These are phyloP conservation scores for Cryptomyrus ogoouensis DNA, from an alignment of 2,113 vertebrate species.

Conservation along the genomic window DNA sequence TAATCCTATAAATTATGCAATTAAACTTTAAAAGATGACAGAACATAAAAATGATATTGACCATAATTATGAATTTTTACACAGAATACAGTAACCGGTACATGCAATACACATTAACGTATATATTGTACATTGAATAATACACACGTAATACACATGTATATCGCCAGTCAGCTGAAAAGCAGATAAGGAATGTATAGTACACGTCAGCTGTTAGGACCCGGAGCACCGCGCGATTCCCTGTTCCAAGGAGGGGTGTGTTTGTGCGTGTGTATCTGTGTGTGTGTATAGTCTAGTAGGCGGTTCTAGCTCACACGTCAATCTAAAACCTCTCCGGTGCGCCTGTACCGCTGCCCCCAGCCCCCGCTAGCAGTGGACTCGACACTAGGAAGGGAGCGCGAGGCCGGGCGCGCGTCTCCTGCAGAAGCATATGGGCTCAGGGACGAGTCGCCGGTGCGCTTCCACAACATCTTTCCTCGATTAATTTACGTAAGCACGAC, in stretches of 20 bases:
- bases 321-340: constrained; percentile 21
- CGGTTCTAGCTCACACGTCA: constrained; percentile 36
- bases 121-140: background rate
- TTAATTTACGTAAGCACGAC: constrained; percentile 1
- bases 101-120: background rate
- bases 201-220: constrained; percentile 28
- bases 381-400: background rate
- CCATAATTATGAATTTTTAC: background rate
- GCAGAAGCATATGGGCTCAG: constrained; percentile 50
- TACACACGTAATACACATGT: background rate
- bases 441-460: constrained; percentile 3
- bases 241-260: constrained; percentile 19
- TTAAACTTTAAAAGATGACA: background rate
- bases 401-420: background rate
- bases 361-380: constrained; percentile 39
- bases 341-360: background rate
- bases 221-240: constrained; percentile 27
- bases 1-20: background rate
- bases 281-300: constrained; percentile 34
- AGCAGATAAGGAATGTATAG: background rate
- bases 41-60: background rate
- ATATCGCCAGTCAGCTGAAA: background rate
- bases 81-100: background rate
- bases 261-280: constrained; percentile 13
- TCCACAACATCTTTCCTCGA: background rate